Evolutionary conservation across 2,888 invertebrate species (phyloP), one percentile per base, ranked within the genome.

Genomic region (Osedax fenrisi): DNA sequence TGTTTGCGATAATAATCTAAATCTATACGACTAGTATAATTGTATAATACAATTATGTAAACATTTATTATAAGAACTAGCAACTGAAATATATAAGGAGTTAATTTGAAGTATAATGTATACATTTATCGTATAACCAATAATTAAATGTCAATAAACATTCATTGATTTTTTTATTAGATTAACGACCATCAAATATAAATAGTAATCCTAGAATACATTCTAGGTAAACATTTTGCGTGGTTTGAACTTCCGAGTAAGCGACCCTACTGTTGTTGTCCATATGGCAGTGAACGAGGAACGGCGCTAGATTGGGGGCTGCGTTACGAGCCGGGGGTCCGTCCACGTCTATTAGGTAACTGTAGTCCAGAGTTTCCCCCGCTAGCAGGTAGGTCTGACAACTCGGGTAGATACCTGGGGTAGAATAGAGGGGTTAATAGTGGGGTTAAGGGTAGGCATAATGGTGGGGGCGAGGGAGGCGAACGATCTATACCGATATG

Each of bases 391-490:
- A 80, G 26, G 78, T 77, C 66, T 81, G 79, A 76, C 82, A 82
- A 69, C 80, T 80, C 0, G 79, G 78, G 56, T 78, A 78, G 71
- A 81, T 79, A 25, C 80, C 82, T 82, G 75, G 17, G 10, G 26
- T 79, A 78, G 70, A 82, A 81, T 81, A 72, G 81, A 82, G 67
- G 81, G 80, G n/a, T 75, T 75, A 26, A 76, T 73, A 10, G 78
- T 77, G 71, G 81, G 81, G 64, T 72, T 77, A 2, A 82, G 76
- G 0, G 79, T 76, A 0, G 80, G 80, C 3, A 81, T 73, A n/a
- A 75, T 66, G 27, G 76, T 79, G 10, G 27, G 61, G 67, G 26
- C 78, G 76, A 0, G n/a, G 23, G 27, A 72, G 5, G 21, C 72
- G 2, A n/a, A 59, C 5, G 71, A 70, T 5, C 59, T 59, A 61